Evolutionary conservation across 2,888 invertebrate species (phyloP), one percentile per base, ranked within the genome.

Genomic region (Dynastes grantii): DNA sequence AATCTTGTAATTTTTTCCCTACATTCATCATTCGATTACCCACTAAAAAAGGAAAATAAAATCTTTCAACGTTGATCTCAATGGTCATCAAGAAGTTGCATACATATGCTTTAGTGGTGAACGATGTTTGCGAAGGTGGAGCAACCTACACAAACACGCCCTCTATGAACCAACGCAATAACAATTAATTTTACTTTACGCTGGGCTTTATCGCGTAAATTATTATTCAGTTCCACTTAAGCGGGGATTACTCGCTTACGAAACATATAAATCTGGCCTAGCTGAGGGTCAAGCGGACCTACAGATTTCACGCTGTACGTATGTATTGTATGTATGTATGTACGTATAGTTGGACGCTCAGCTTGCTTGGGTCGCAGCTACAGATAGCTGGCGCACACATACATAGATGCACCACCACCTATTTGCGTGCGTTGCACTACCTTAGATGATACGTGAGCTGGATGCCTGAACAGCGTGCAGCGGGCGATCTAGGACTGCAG

Each of bases 401-500:
- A 67, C 6, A 45, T 37, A 16, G 13, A n/a, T 16, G 9, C 16
- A 22, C 22, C 9, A 22, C 4, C 67, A 45, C 16, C 9, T 49
- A 16, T 22, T 16, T 22, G 16, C 27, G 11, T 45, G 5, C 49
- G 45, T 8, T 45, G 45, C 45, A 45, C 29, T 63, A 32, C 6
- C 27, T 29, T 63, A 32, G 63, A 13, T 32, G 9, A 32, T 32
- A 63, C 63, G 63, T 63, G 63, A 63, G 63, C 32, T 2, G 63
- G 13, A 29, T 63, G 16, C 27, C 16, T 9, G 27, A 67, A 40
- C 11, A 45, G 8, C 22, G 45, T n/a, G 53, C n/a, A 2, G 2
- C 13, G 45, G 22, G 40, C n/a, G 16, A 45, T 82, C 81, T 80
- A 82, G 83, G 81, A 80, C 78, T 78, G 75, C 83, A 84, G 86